Evolutionary conservation across 2,797 vertebrate genomes (phyloP), one percentile per base, ranked within the genome.

Genomic region (Pantherophis alleghaniensis): DNA sequence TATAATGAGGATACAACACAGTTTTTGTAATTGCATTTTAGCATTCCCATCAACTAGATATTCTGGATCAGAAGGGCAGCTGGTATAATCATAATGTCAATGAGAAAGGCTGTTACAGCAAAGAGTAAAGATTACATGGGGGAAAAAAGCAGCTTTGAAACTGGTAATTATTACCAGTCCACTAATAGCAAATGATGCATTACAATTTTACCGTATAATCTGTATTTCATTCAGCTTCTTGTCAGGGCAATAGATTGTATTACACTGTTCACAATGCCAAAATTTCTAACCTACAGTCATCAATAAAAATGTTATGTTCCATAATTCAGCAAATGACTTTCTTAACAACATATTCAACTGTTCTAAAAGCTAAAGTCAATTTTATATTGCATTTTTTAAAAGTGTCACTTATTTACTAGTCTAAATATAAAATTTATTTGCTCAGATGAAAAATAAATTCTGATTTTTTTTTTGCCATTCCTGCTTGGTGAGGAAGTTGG

Each of bases 171-270:
- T 98, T 98, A 98, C 97, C 97, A 98, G 98, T 97, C 97, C 97
- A 97, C 98, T 98, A 98, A 98, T 97, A 98, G 97, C 97, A 97
- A 98, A 98, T 97, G 98, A 98, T 97, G 97, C 98, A 97, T 98
- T 97, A 97, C 97, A 96, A 98, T 98, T 98, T 98, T 98, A 98
- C 98, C 97, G 96, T 98, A 97, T 97, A 97, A 98, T 97, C 97
- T 97, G 97, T 97, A 97, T 97, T 97, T 98, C 97, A 96, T 97
- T 97, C 96, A 93, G 97, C 95, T 96, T 94, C 90, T 94, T 91
- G 96, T 96, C 94, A 92, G 95, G 93, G 94, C 1, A 2, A 96
- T 96, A 91, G 97, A 97, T 97, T 97, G 96, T 93, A 97, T 97
- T 97, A 97, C 95, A 94, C 96, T 12, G 37, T 95, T 96, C 97